Base-by-base conservation (phyloP, 2,113 vertebrate species). In the Aphyosemion australe region DNA sequence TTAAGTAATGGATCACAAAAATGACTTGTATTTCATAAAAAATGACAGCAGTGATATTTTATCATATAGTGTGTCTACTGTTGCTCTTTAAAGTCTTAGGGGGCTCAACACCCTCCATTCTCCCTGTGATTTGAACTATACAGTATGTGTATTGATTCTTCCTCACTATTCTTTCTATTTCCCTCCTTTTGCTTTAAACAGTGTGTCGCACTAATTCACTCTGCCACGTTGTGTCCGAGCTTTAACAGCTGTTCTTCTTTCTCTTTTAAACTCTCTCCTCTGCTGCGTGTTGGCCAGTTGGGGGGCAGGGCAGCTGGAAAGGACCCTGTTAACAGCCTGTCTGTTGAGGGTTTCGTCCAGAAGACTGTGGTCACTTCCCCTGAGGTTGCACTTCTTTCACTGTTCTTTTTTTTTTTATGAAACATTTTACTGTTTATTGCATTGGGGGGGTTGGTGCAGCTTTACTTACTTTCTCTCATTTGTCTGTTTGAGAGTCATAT, bases 331-430 rank as follows among this genome's bases (percentile, higher is more conserved):
- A 92, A 90, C 90, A 92, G 92, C 90, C 93, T 93, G 83, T 93
- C 93, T 93, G 93, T 96, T 90, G 97, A 98, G 85, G 94, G 94
- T 90, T 96, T 97, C 92, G 91, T 94, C 70, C 95, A 96, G 95
- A 98, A 96, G 96, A 98, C 94, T 90, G 86, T 98, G 84, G 90
- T 94, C 84, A 94, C 96, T 18, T 99, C 96, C 80, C 96, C 96
- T 82, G 97, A 99, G 96, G 96, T 99, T 94, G 87, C 88, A 90
- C 39, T 64, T 84, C 64, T 90, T 78, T 86, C 52, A 45, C 54
- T 76, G 59, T 79, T 79, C 57, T 70, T 79, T 48, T 78, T 68
- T 45, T 37, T 12, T 49, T 9, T 68, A 26, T 26, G 3, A 26
- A 26, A 26, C 26, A 26, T 26, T 26, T 26, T 26, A 26, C 26